Evolutionary conservation across 2,797 vertebrate genomes (phyloP).

Genomic region (Podargus strigoides): DNA sequence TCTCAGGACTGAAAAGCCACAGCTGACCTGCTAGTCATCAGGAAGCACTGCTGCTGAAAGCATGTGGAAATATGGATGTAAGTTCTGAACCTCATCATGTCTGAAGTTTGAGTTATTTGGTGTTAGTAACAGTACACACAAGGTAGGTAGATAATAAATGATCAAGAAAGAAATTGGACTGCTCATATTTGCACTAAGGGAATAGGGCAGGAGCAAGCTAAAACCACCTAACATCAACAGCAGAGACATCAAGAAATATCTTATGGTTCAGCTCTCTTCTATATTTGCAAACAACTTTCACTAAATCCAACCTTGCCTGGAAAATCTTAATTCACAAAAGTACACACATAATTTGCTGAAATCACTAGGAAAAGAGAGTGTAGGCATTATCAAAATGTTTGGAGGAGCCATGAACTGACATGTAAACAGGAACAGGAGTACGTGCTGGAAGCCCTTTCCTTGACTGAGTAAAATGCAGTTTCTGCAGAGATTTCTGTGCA

Average conservation of each 20-base stretch:
- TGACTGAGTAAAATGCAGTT: not conserved
- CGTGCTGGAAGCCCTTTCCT: not conserved
- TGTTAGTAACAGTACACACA: not conserved
- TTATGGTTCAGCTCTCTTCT: not conserved
- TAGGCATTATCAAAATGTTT: not conserved
- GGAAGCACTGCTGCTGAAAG: not conserved
- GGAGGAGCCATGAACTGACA: not conserved
- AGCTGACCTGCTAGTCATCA: not conserved
- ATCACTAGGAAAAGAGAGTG: not conserved
- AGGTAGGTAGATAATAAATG: not conserved
- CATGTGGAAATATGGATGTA: not conserved
- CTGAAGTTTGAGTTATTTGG: not conserved
- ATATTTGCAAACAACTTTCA: not conserved
- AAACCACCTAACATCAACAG: not conserved
- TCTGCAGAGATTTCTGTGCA: not conserved
- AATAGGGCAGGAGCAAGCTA: not conserved
- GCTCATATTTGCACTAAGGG: not conserved
- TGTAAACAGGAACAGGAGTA: not conserved
- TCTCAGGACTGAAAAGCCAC: not conserved
- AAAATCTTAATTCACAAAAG: not conserved
- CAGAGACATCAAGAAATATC: not conserved
- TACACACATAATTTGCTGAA: not conserved
- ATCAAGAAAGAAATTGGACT: not conserved
- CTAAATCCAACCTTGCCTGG: not conserved
- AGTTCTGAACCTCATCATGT: not conserved